Base-by-base conservation (phyloP, 2,888 invertebrate genomes). In the Trilocha varians region DNA sequence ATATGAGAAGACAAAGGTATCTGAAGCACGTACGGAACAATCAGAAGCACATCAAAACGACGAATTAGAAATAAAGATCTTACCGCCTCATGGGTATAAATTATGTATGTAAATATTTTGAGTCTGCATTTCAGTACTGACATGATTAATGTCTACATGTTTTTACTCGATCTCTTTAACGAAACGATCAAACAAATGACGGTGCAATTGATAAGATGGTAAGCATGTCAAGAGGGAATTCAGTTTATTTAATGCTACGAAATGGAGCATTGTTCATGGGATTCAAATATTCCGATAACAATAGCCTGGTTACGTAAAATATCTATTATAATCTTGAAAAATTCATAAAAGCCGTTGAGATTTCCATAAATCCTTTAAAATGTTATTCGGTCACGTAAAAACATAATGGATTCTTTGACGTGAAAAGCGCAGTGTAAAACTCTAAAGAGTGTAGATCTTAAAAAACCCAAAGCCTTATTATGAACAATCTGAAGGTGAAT, bases 21-120 rank as follows among this genome's bases (percentile, higher is more conserved):
- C 52, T 38, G 45, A 48, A 49, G 49, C 46, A 44, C 47, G 43
- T 57, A 58, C 58, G 56, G 44, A 48, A 50, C 46, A 50, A 67
- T 66, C 57, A 54, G 56, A 57, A 64, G 59, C 62, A 55, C 50
- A 54, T 55, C 61, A 60, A 61, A 53, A 57, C 53, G 55, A 50
- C 46, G 59, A 69, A 70, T 76, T 71, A 76, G 65, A 68, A 65
- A 66, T 62, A 49, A 55, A 62, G 48, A 57, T 48, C 47, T 55
- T 52, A 49, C 52, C 55, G 65, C 62, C 78, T 71, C 78, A 62
- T 58, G 79, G 67, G 80, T 72, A 78, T 78, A 82, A 77, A 83
- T 82, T 83, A 83, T 76, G 78, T 79, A 83, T 82, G 80, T 80
- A 77, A 82, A 80, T 82, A 75, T 70, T 73, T 76, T 77, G 70